These are phyloP conservation scores for Alviniconcha marisindica DNA, from an alignment of 1,140 invertebrate genomes.

Conservation along the genomic window DNA sequence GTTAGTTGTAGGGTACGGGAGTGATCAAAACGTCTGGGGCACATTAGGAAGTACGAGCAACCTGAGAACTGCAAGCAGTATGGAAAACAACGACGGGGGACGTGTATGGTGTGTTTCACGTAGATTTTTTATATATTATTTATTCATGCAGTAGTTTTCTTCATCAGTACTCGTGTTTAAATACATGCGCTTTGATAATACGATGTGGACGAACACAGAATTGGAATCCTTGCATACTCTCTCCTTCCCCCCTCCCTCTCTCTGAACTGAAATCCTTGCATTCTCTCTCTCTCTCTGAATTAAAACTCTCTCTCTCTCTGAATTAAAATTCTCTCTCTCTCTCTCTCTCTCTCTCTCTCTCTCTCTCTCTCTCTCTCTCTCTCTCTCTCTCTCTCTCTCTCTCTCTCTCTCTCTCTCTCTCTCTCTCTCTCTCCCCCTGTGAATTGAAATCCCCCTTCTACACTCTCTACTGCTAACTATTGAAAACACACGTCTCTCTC, in stretches of 20 bases:
- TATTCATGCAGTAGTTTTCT: too few species aligned
- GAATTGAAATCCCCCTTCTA: not conserved
- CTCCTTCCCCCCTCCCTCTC: too few species aligned
- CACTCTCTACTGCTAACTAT: not conserved
- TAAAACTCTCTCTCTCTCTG: too few species aligned
- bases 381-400: not conserved
- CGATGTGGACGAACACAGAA: not conserved
- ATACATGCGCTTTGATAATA: too few species aligned
- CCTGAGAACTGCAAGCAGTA: too few species aligned
- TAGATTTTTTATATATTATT: too few species aligned
- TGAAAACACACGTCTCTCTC: too few species aligned
- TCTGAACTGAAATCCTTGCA: not conserved
- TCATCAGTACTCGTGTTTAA: too few species aligned
- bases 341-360: conserved; percentile 14
- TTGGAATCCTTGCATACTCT: not conserved
- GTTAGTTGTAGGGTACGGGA: too few species aligned
- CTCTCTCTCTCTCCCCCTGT: conserved; percentile 9
- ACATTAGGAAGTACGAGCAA: not conserved
- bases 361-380: conserved; percentile 7
- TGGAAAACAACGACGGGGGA: too few species aligned
- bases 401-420: not conserved
- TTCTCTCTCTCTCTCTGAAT: not conserved
- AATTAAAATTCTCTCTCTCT: not conserved
- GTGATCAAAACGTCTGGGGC: too few species aligned
- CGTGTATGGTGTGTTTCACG: too few species aligned